Evolutionary conservation across 2,113 vertebrate genomes (phyloP), one percentile per base, ranked within the genome.

Genomic region (Mungos mungo): DNA sequence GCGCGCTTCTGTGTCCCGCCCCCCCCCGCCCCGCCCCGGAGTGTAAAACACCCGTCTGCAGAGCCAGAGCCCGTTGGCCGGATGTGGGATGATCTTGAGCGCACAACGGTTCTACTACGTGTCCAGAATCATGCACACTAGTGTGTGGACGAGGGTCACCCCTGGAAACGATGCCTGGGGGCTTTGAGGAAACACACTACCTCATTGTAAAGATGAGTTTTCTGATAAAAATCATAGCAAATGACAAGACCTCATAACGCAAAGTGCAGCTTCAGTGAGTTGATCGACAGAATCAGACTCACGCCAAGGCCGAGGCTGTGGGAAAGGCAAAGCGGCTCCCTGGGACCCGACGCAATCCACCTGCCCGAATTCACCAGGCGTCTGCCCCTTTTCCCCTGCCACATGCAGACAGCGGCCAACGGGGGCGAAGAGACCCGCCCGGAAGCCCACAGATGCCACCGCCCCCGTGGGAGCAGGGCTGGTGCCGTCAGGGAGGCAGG

Each of bases 401-500:
- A 2, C 84, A 29, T 47, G n/a, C 16, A 1, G 50, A 50, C 2
- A 5, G 33, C 1, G 21, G n/a, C 50, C 0, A 6, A 2, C 1
- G 0, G 50, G 82, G 41, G 25, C 29, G 8, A 35, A 14, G 0
- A 35, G 4, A 13, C 27, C 45, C 35, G 0, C 60, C 52, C 31
- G 52, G 23, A n/a, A 38, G 18, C 45, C 74, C 2, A 8, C 47
- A 3, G 81, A 52, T 12, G 14, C 23, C 27, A n/a, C 4, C 0
- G 7, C 7, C 18, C 93, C 89, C 95, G 60, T 52, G 71, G 93
- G 88, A 60, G 3, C 3, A 1, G 13, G 31, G 63, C 12, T 21
- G 77, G 0, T 35, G 77, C 2, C 0, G 14, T 81, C 45, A 1
- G 13, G 23, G 47, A 33, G 47, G n/a, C 0, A 1, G 29, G 77